phyloP scores from a whole-genome alignment of 2,888 invertebrate genomes.

The Uloborus plumipes region DNA sequence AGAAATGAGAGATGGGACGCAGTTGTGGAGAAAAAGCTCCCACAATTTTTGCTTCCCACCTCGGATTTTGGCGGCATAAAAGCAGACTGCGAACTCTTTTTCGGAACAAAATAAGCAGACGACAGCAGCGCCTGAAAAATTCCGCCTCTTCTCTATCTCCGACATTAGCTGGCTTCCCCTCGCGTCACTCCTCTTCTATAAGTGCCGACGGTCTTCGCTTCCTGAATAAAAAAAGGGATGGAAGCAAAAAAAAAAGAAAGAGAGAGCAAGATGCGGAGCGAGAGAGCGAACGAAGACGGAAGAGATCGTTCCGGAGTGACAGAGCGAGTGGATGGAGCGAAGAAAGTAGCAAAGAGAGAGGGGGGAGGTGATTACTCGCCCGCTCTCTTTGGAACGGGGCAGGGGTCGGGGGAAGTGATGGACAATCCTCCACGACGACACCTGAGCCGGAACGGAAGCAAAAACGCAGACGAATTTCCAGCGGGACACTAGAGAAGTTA shows the following conservation, averaged over 20 bases:
- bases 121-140: slow-evolving; percentile 6
- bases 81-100: slow-evolving; percentile 2
- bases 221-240: not conserved
- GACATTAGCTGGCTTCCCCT: slow-evolving; percentile 14
- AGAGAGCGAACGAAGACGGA: not conserved
- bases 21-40: not conserved
- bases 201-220: slow-evolving; percentile 31
- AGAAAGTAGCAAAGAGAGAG: not conserved
- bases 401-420: slow-evolving; percentile 34
- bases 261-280: not conserved
- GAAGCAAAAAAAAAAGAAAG: not conserved
- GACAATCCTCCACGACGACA: slow-evolving; percentile 57
- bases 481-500: no score
- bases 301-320: slow-evolving; percentile 6
- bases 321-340: not conserved
- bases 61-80: not conserved
- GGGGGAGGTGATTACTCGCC: slow-evolving; percentile 55
- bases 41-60: not conserved
- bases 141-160: not conserved
- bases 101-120: slow-evolving; percentile 3
- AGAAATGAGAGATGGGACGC: no score
- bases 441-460: slow-evolving; percentile 60
- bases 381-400: slow-evolving; percentile 37
- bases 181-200: slow-evolving; percentile 12
- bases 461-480: slow-evolving; percentile 44